Percentiles rank a stretch among this genome's conserved stretches.
phyloP scores from a whole-genome alignment of 2,113 vertebrate genomes.

The Corapipo altera region DNA sequence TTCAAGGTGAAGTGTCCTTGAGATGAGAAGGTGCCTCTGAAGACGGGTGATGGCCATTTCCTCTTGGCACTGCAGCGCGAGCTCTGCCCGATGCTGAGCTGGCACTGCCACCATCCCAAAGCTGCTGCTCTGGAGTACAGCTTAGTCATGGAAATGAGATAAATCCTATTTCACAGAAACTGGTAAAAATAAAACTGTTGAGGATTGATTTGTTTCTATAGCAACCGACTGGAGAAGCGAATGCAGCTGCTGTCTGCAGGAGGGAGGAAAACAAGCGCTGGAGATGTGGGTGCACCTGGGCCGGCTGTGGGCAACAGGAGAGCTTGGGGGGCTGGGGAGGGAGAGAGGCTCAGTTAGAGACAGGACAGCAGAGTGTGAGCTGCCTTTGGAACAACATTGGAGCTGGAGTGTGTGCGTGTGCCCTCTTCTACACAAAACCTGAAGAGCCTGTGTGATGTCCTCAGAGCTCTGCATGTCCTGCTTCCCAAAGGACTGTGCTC shows the following conservation, averaged over 20 bases:
- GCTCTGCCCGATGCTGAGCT: not conserved
- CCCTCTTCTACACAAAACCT: not conserved
- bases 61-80: not conserved
- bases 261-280: constrained; percentile 17
- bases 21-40: not conserved
- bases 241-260: constrained; percentile 43
- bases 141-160: constrained; percentile 50
- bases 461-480: not conserved
- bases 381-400: not conserved
- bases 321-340: not conserved
- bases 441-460: not conserved
- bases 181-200: constrained; percentile 65
- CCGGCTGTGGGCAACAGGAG: not conserved
- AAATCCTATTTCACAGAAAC: constrained; percentile 59
- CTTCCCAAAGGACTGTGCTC: not conserved
- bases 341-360: not conserved
- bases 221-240: constrained; percentile 43
- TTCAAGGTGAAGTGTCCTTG: not conserved
- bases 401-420: not conserved
- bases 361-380: not conserved
- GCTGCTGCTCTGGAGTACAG: not conserved
- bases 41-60: not conserved
- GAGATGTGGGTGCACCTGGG: constrained; percentile 36
- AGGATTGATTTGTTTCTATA: constrained; percentile 64
- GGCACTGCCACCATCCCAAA: not conserved